Evolutionary conservation across 2,113 vertebrate genomes (phyloP), one percentile per base, ranked within the genome.

Genomic region (Myotis lucifugus): DNA sequence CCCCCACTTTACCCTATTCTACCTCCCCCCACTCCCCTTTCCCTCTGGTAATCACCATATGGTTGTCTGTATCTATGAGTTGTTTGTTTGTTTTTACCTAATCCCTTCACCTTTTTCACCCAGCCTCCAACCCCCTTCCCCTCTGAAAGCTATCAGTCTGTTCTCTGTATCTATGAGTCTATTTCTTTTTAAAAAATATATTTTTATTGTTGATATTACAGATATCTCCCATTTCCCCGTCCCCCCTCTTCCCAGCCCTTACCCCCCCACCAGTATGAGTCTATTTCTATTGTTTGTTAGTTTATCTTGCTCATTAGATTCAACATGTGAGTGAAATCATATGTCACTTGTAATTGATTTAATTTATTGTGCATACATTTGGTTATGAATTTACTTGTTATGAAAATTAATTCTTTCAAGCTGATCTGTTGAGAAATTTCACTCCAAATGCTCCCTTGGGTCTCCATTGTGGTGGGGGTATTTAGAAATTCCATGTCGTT

Each of bases 391-490:
- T 95, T 85, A 40, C 48, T 90, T 91, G 50, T 61, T 50, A 10
- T 72, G 50, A 95, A 52, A 87, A 70, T 50, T 78, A 74, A 56
- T 59, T 91, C 50, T 90, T 91, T 34, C 54, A 56, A 76, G 40
- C 74, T 46, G 19, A 3, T 73, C 46, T 77, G 19, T 48, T 79
- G 67, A 83, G 86, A 81, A 32, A 18, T 96, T 91, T 64, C 37
- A 66, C 19, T 50, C 2, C 8, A 34, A n/a, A 50, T 32, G 40
- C 54, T 23, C 1, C 0, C 9, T 59, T 81, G 64, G 7, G 11
- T 67, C 46, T 88, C 46, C 42, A 15, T 74, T 17, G 0, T 70
- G 67, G 37, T 2, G 0, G 3, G 2, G 40, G 23, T 56, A 19
- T 93, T 79, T 42, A 48, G 48, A 84, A 87, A 90, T 42, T 42